A percentile compares a stretch with the other conserved stretches of the same genome.
Conservation (phyloP, 2,797 vertebrate species). For the Periparus ater region DNA sequence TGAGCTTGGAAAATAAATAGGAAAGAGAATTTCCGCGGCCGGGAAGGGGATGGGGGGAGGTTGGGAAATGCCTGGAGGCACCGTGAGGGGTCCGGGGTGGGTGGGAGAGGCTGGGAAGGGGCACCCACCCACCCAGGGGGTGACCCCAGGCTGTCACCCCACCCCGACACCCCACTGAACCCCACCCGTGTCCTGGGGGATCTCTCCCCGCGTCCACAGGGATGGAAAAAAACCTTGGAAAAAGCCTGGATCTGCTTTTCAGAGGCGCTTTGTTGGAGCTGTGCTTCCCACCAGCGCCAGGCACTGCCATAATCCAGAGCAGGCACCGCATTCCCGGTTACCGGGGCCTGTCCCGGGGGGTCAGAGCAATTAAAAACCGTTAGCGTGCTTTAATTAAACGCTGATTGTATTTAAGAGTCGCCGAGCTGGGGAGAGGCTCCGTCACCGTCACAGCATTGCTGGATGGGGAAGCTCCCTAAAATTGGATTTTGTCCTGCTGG, state of each 20-base stretch:
- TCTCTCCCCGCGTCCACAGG: no score
- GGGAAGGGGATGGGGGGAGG: not conserved
- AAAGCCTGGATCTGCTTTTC: not conserved
- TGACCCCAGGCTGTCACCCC: not conserved
- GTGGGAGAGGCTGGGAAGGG: not conserved
- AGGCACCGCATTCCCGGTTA: accelerated
- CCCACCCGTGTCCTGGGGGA: not conserved
- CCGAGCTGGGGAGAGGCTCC: not conserved
- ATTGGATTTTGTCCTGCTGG: accelerated
- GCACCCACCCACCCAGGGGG: not conserved
- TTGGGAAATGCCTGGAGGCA: not conserved
- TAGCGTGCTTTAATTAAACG: not conserved
- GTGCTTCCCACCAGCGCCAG: not conserved
- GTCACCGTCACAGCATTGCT: accelerated
- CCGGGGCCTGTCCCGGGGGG: not conserved
- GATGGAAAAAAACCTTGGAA: not conserved
- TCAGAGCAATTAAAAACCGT: not conserved
- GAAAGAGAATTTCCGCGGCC: accelerated
- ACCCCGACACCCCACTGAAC: accelerated
- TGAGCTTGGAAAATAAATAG: not conserved
- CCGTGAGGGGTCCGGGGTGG: accelerated
- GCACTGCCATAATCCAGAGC: not conserved
- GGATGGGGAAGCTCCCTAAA: not conserved
- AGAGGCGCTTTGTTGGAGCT: not conserved
- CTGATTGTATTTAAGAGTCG: accelerated